Evolutionary conservation across 2,888 invertebrate genomes (phyloP), one percentile per base, ranked within the genome.

Genomic region (Sarcophaga variegata): DNA sequence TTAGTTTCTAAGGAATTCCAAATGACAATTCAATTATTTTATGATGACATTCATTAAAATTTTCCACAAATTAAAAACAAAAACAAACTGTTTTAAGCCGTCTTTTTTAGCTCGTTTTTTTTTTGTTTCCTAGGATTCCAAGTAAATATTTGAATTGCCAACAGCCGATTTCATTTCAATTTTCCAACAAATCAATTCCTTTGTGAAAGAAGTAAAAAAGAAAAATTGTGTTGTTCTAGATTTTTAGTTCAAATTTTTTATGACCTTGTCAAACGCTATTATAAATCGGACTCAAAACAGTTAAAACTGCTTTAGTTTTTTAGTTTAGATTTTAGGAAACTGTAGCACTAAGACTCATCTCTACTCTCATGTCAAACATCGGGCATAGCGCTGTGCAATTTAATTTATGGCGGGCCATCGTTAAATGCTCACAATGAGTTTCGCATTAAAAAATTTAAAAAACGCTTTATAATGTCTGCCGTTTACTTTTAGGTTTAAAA

Each of bases 11-110:
- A 37, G n/a, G 75, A 82, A 88, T 77, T 84, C 54, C 27, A 45
- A 72, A 67, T 77, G 84, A 87, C 86, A 86, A 83, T 85, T 86
- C 86, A 86, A 83, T 85, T 86, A 86, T 81, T 83, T 84, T 87
- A 87, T 78, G 88, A 87, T 80, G 79, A 77, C 81, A 72, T 77
- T 83, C 63, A 69, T 17, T 64, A 77, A 84, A 10, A 75, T 25
- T 47, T n/a, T 17, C 37, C 59, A 77, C 37, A 78, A 74, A 47
- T 8, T 54, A 12, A 54, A 14, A 14, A 54, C 54, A 54, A 54
- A 14, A 54, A 4, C 12, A 17, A 54, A 49, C 20, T 49, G 17
- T 54, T 54, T 17, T 37, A 37, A 2, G 37, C 37, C 37, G 72
- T 66, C 17, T 69, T 85, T 77, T 74, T 74, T 63, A 75, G 70